Base-by-base conservation (phyloP, 1,140 invertebrate genomes). In the Drosophila orena region DNA sequence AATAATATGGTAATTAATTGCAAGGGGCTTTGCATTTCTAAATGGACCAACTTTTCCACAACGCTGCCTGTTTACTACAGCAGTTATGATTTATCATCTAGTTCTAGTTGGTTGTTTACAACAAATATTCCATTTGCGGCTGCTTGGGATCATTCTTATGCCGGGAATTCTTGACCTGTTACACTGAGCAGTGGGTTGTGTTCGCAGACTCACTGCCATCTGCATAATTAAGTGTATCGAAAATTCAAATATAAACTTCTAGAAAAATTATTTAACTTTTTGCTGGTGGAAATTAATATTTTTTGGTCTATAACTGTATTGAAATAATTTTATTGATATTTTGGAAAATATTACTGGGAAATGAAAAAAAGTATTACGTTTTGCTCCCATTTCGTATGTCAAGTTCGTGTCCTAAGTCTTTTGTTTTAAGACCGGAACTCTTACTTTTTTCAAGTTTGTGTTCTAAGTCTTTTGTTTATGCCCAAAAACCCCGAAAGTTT, bases 391-490 rank as follows among this genome's bases (percentile, higher is more conserved):
- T n/a, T 10, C 14, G 3, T 3, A 3, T 1, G 15, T 8, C 10
- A 17, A 52, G 49, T 52, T 52, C 30, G 49, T 52, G 7, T 52
- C 15, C 49, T 52, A 52, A 52, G 49, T 50, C 30, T 46, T 46
- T 44, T 14, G 30, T 24, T 38, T 4, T 1, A 3, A 1, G 34
- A 30, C 8, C 8, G 15, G 6, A 14, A 20, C 12, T 47, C 22
- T 50, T 0, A n/a, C 14, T 42, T 30, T 53, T 38, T 2, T 22
- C 49, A 75, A 75, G 77, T 83, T 83, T 43, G 70, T 75, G 60
- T 49, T 35, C 64, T 79, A 71, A 83, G 79, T 83, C 79, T 78
- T 83, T 79, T 62, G 64, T 59, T 75, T 75, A 15, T 10, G 17
- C 27, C 8, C 1, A 11, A 50, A 4, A 50, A 4, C 1, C 27